Base-by-base conservation (phyloP, 2,888 invertebrate genomes). In the Parnassius glacialis region DNA sequence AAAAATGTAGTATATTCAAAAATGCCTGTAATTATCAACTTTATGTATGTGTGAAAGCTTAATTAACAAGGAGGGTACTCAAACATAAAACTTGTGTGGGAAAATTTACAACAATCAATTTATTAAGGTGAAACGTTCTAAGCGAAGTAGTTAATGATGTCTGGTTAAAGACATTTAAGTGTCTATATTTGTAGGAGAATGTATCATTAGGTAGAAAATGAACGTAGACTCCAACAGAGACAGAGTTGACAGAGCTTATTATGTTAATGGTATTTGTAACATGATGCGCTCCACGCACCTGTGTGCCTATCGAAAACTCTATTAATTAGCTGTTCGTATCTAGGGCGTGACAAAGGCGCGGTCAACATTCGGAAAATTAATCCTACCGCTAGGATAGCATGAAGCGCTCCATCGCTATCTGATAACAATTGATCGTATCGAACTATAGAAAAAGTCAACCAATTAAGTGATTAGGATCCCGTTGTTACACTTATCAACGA, bases 291-390 rank as follows among this genome's bases (percentile, higher is more conserved):
- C 71, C 70, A 68, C 62, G 61, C 64, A 70, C 71, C 70, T 73
- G 76, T 74, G 73, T 75, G 75, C 75, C 80, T 84, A 85, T 87
- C 84, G 85, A 86, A 86, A 87, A 80, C 84, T 81, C 83, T 84
- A 85, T 90, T 90, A 90, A 91, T 90, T 90, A 90, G 87, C 72
- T 70, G 74, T 75, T 75, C 74, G 74, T 73, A 71, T 74, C 73
- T 67, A 72, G 83, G 89, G 90, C 74, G 90, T 79, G 88, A 81
- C 86, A 69, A 66, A 80, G 91, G 90, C 74, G 90, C 79, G 90
- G 89, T 83, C 83, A 80, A 82, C 86, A 86, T 89, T 88, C 80
- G 82, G 83, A 79, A 87, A 87, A 90, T 87, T 91, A 90, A 87
- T 89, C 87, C 85, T 83, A 85, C 81, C 84, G 78, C 80, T 77